Evolutionary conservation across 2,888 invertebrate genomes (phyloP), one percentile per base, ranked within the genome.

Genomic region (Thera britannica): DNA sequence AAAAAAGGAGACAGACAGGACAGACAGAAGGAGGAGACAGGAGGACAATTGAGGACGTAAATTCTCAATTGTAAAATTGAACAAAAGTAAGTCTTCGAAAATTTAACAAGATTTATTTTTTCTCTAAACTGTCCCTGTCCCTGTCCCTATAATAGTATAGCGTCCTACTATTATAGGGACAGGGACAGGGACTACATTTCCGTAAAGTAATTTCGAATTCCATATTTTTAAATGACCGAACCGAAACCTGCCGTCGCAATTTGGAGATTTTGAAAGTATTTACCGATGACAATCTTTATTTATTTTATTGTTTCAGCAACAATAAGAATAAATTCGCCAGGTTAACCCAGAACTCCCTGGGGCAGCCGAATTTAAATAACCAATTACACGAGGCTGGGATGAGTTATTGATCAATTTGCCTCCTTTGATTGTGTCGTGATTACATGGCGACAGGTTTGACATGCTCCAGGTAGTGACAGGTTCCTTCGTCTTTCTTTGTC

Each of bases 401-500:
- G 70, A 70, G 88, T 87, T 88, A 88, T 88, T 80, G 85, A 80
- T 87, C 85, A 86, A 87, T 88, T 87, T 84, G 78, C 58, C 79
- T 77, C 78, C 80, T 84, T 84, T 86, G 87, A 86, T 86, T 86
- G 85, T 86, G 84, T 81, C 80, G 77, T 74, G 83, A 80, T 83
- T 84, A 85, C 81, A 83, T 79, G 76, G 74, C 76, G 73, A 62
- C 48, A 62, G 38, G 62, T 52, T 6, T 52, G 58, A 58, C 52
- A 35, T 46, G 44, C 12, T 36, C 52, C 64, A 41, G 56, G 44
- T 34, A 57, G 67, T 57, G 63, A 58, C 63, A 51, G 46, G 58
- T 58, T 46, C 48, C n/a, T 51, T 34, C 52, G 34, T 8, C 9
- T 46, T 46, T 9, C 9, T 46, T 46, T 9, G 9, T 46, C 23